Conservation (phyloP, 2,797 vertebrate species). For the Brotogeris chrysoptera region DNA sequence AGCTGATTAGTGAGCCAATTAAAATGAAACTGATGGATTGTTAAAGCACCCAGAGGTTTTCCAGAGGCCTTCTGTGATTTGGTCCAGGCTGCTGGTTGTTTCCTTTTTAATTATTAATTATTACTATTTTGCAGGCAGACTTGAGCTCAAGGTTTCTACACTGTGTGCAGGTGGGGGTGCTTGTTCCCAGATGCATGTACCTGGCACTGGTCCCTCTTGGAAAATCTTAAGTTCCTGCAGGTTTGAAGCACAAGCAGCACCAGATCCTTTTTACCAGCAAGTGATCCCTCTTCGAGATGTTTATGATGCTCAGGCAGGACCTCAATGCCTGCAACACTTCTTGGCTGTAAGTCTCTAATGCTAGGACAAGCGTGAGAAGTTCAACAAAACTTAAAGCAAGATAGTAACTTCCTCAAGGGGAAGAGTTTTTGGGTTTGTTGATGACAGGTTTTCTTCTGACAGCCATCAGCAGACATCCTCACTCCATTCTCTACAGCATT, state of each 20-base stretch:
- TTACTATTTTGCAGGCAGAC: background rate
- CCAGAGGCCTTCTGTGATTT: background rate
- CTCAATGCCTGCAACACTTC: background rate
- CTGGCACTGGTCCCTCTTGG: background rate
- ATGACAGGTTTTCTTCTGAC: background rate
- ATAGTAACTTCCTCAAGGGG: background rate
- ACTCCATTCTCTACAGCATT: background rate
- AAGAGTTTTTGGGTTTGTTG: background rate
- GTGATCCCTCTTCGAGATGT: background rate
- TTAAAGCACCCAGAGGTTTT: constrained; percentile 2
- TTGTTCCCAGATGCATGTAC: accelerated
- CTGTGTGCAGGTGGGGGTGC: background rate
- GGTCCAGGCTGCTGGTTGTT: background rate
- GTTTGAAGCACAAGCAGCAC: background rate
- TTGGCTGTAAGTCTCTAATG: background rate
- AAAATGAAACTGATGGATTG: background rate
- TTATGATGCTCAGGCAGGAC: background rate
- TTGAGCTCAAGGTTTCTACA: accelerated
- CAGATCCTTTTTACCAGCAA: background rate
- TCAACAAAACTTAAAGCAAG: background rate
- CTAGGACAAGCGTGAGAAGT: background rate
- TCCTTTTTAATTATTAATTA: background rate
- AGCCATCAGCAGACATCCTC: background rate
- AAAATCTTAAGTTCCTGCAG: background rate
- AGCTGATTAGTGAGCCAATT: constrained; percentile 34